Evolutionary conservation across 2,797 vertebrate genomes (phyloP).

Genomic region (Anas flavirostris): DNA sequence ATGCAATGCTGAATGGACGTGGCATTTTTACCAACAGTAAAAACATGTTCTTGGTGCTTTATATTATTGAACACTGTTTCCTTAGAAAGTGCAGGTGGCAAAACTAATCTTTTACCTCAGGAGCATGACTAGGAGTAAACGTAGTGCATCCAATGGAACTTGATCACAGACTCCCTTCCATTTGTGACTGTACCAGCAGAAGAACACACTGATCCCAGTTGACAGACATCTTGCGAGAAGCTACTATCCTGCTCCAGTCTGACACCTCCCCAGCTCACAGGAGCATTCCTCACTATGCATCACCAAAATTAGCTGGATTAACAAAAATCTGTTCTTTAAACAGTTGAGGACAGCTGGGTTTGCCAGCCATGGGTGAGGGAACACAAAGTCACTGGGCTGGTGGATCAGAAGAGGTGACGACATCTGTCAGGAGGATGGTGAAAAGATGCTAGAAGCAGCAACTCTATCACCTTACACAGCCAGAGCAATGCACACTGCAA

Average conservation of each 20-base stretch:
- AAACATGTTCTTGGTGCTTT: constrained; percentile 20
- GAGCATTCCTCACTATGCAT: not conserved
- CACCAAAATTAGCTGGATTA: not conserved
- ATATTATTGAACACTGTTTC: not conserved
- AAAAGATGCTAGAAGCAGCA: not conserved
- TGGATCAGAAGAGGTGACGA: not conserved
- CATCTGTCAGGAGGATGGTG: not conserved
- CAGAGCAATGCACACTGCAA: not conserved
- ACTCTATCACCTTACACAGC: not conserved
- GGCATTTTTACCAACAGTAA: constrained; percentile 26
- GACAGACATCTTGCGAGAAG: not conserved
- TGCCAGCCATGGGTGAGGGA: not conserved
- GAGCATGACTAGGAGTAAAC: not conserved
- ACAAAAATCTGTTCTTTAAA: not conserved
- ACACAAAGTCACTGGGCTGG: not conserved
- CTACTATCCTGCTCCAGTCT: not conserved
- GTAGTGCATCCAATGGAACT: not conserved
- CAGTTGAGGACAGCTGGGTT: not conserved
- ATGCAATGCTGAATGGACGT: not conserved
- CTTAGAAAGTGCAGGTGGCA: not conserved
- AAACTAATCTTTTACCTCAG: constrained; percentile 1
- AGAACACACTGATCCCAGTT: not conserved
- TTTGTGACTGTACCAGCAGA: not conserved
- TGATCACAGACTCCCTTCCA: not conserved
- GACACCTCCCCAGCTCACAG: not conserved